Conservation (phyloP, 2,888 invertebrate species). For the Trissolcus japonicus region DNA sequence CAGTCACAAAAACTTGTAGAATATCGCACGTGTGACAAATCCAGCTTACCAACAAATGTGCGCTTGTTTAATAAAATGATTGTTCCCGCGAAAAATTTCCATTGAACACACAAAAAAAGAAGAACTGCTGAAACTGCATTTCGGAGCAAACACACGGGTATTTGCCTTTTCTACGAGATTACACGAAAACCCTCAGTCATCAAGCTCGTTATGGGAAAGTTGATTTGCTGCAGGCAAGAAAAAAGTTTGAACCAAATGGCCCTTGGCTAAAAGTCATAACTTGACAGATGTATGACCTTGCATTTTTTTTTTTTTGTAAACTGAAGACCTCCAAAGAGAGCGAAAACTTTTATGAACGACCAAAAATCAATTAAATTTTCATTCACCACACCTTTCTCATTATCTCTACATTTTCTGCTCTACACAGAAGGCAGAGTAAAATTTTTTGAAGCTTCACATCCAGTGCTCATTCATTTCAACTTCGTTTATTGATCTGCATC, state of each 20-base stretch:
- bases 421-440: not conserved
- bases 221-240: slow-evolving; percentile 25
- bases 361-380: not conserved
- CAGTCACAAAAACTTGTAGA: too few relatives aligned
- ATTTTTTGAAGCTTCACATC: slow-evolving; percentile 33
- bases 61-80: too few relatives aligned
- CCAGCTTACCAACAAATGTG: too few relatives aligned
- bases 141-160: slow-evolving; percentile 3
- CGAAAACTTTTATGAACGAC: not conserved
- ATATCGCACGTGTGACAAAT: too few relatives aligned
- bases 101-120: too few relatives aligned
- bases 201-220: slow-evolving; percentile 18
- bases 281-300: slow-evolving; percentile 41
- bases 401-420: not conserved
- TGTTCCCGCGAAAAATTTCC: too few relatives aligned
- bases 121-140: too few relatives aligned
- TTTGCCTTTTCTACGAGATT: slow-evolving; percentile 22
- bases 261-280: slow-evolving; percentile 31
- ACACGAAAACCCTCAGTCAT: slow-evolving; percentile 8
- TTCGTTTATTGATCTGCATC: slow-evolving; percentile 24
- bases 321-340: not conserved
- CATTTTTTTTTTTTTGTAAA: not conserved
- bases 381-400: slow-evolving; percentile 3
- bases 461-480: slow-evolving; percentile 51
- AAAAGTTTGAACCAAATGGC: slow-evolving; percentile 38